Base-by-base conservation (phyloP, 2,888 invertebrate species). In the Theretra japonica region DNA sequence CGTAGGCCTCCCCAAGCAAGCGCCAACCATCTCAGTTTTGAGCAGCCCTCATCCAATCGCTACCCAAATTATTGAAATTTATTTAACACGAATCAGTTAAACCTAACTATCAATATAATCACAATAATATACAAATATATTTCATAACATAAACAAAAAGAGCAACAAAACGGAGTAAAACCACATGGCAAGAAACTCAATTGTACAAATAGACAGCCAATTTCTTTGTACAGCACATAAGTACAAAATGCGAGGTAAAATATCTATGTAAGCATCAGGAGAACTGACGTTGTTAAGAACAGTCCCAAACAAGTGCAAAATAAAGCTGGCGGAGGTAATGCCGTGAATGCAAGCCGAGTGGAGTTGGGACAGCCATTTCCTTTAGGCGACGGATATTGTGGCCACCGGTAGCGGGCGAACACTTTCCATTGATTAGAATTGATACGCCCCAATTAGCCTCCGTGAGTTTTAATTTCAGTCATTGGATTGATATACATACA, bases 271-370 rank as follows among this genome's bases (percentile, higher is more conserved):
- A 62, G 30, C 62, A 65, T 65, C 62, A 65, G 8, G 23, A 41
- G 62, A 65, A 65, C 62, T 65, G 62, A 65, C 62, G 21, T 65
- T 65, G 41, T 65, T 65, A 65, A 41, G 62, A 65, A 65, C 78
- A 77, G 77, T 82, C 80, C 82, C 82, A 80, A 79, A 79, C 75
- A 82, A 84, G 84, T 80, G 82, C 82, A 80, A 82, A 83, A 83
- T 86, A 86, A 86, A 83, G 82, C 81, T 82, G 76, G 19, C 53
- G 53, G 80, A 75, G 78, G 75, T 76, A 82, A 78, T 78, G 81
- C 82, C 79, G 80, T 78, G 84, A 48, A 41, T 65, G 65, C 65
- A 65, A 48, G 48, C 65, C 41, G 65, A 48, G 65, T 65, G 65
- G 41, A 65, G 65, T 48, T 65, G 65, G 48, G 23, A 65, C 65